phyloP scores from a whole-genome alignment of 2,888 invertebrate genomes.

The Caenorhabditis panamensis region DNA sequence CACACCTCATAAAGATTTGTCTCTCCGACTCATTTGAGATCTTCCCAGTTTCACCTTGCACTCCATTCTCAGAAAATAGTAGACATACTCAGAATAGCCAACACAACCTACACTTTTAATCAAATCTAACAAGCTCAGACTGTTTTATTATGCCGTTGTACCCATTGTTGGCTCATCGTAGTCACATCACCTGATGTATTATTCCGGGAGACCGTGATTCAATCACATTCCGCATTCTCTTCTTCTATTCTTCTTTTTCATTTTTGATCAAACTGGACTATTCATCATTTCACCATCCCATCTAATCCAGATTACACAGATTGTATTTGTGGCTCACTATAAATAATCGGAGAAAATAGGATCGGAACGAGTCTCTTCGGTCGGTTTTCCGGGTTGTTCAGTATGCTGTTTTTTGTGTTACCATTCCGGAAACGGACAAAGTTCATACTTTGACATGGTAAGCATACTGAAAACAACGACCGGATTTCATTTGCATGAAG shows the following conservation, averaged over 20 bases:
- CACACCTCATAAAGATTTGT: slow-evolving; percentile 17
- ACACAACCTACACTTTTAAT: slow-evolving; percentile 26
- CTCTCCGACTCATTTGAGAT: background rate
- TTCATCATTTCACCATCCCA: slow-evolving; percentile 13
- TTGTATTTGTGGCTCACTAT: slow-evolving; percentile 20
- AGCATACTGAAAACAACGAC: background rate
- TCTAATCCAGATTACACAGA: slow-evolving; percentile 27
- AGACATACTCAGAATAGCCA: background rate
- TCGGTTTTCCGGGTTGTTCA: no score
- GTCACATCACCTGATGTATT: slow-evolving; percentile 29
- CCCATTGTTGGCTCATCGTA: slow-evolving; percentile 32
- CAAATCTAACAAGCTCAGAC: slow-evolving; percentile 38
- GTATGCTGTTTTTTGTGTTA: background rate
- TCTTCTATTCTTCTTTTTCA: slow-evolving; percentile 22
- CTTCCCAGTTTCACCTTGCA: no score
- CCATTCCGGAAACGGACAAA: background rate
- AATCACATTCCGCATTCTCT: slow-evolving; percentile 14
- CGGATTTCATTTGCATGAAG: background rate
- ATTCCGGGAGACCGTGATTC: slow-evolving; percentile 6
- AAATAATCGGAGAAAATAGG: slow-evolving; percentile 1
- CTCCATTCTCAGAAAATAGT: no score
- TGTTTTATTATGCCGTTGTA: slow-evolving; percentile 36
- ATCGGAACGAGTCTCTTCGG: background rate
- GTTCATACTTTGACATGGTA: background rate
- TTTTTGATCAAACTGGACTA: slow-evolving; percentile 42